phyloP scores from a whole-genome alignment of 2,888 invertebrate species.

The Caenorhabditis imperialis region DNA sequence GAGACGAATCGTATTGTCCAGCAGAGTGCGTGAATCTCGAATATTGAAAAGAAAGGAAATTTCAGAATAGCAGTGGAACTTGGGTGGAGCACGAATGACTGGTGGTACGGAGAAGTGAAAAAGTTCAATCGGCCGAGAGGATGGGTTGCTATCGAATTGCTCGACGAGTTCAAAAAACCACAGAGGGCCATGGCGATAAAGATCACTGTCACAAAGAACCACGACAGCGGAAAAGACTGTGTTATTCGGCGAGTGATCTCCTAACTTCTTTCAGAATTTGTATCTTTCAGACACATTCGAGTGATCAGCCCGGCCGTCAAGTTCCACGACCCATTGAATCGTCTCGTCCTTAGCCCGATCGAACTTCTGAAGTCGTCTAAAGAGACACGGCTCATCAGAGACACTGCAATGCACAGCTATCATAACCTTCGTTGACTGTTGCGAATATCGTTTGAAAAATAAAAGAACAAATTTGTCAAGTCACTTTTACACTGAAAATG shows the following conservation, averaged over 20 bases:
- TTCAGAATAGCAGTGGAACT: constrained; percentile 21
- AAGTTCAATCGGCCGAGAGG: constrained; percentile 3
- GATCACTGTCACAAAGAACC: constrained; percentile 19
- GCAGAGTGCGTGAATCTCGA: constrained; percentile 5
- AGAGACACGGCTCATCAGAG: background rate
- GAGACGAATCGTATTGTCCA: constrained; percentile 26
- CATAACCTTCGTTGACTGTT: constrained; percentile 1
- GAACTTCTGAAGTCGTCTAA: background rate
- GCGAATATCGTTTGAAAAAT: too few relatives aligned
- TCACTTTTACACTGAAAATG: constrained; percentile 38
- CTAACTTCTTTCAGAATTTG: background rate
- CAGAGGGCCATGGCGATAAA: constrained; percentile 9
- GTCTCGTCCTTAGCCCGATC: background rate
- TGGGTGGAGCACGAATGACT: constrained; percentile 14
- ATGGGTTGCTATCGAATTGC: constrained; percentile 19
- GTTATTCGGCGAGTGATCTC: constrained; percentile 10
- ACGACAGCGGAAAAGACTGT: constrained; percentile 27
- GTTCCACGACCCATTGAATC: constrained; percentile 2
- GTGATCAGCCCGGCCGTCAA: background rate
- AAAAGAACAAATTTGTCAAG: constrained; percentile 10
- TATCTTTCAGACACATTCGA: constrained; percentile 14
- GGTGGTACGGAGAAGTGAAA: background rate
- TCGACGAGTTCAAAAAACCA: background rate
- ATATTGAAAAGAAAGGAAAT: background rate
- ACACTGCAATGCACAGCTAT: background rate